These are phyloP conservation scores for Saturnia japonica DNA, from an alignment of 2,888 invertebrate genomes.

Conservation along the genomic window DNA sequence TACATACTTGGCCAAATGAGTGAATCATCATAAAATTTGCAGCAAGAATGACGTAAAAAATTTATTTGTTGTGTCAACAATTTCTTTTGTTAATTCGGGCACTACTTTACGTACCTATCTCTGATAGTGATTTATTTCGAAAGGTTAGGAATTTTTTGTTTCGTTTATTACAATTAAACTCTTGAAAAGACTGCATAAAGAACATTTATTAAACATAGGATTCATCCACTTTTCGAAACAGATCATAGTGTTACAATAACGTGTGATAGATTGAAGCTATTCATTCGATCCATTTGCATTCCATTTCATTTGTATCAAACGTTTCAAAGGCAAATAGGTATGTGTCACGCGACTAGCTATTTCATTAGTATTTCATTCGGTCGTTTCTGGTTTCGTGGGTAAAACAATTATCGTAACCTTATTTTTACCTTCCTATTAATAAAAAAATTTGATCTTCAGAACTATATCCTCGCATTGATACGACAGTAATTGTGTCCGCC, in stretches of 20 bases:
- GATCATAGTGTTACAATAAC: not conserved
- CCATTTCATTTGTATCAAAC: conserved; percentile 2
- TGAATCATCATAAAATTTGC: conserved; percentile 2
- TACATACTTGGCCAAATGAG: conserved; percentile 6
- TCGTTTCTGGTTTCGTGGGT: not conserved
- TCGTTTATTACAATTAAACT: not conserved
- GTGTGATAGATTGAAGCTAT: not conserved
- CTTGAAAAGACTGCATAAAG: not conserved
- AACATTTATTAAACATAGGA: not conserved
- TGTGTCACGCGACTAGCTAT: conserved; percentile 14
- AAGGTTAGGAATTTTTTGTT: no score
- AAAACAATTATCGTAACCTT: not conserved
- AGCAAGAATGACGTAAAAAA: not conserved
- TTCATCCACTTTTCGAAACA: not conserved
- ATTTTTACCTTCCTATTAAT: not conserved
- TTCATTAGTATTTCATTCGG: conserved; percentile 3
- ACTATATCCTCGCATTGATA: no score
- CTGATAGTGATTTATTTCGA: not conserved
- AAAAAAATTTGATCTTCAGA: not conserved
- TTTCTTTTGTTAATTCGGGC: not conserved
- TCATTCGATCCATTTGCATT: not conserved
- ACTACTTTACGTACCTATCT: not conserved
- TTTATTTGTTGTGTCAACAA: not conserved
- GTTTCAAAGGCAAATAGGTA: not conserved
- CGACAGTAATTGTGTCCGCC: no score